A percentile compares a stretch with the other conserved stretches of the same genome.
phyloP scores from a whole-genome alignment of 2,888 invertebrate species.

The Troglohyphantes excavatus region DNA sequence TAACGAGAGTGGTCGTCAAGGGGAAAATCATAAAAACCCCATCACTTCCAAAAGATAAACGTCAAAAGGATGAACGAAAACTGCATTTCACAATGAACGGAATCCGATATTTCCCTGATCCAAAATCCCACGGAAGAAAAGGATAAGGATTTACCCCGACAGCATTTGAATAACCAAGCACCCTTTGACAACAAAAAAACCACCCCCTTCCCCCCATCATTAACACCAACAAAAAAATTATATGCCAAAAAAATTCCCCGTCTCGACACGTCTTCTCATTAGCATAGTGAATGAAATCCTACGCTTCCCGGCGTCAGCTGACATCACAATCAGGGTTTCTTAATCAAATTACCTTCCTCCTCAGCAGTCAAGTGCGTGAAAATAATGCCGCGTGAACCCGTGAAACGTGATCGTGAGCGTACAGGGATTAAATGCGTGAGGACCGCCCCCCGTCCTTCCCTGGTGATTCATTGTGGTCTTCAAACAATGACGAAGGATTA shows the following conservation, averaged over 20 bases:
- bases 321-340: constrained; percentile 66
- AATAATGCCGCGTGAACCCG: constrained; percentile 73
- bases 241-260: not conserved
- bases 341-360: constrained; percentile 69
- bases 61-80: not conserved
- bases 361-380: constrained; percentile 68
- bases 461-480: constrained; percentile 71
- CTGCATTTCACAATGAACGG: not conserved
- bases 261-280: constrained; percentile 52
- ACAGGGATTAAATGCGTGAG: constrained; percentile 25
- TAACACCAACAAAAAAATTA: not conserved
- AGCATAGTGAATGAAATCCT: constrained; percentile 44
- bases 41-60: not conserved
- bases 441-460: not conserved
- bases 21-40: not conserved
- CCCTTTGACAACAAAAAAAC: not conserved
- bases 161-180: constrained; percentile 31
- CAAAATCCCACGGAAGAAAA: not conserved
- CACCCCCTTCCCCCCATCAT: not conserved
- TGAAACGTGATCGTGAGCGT: constrained; percentile 66
- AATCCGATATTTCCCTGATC: constrained; percentile 6
- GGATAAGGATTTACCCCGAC: constrained; percentile 5
- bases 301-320: constrained; percentile 56
- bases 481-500: constrained; percentile 73
- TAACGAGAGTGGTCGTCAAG: not conserved